phyloP scores from a whole-genome alignment of 2,113 vertebrate species.

The Ammodytes marinus region DNA sequence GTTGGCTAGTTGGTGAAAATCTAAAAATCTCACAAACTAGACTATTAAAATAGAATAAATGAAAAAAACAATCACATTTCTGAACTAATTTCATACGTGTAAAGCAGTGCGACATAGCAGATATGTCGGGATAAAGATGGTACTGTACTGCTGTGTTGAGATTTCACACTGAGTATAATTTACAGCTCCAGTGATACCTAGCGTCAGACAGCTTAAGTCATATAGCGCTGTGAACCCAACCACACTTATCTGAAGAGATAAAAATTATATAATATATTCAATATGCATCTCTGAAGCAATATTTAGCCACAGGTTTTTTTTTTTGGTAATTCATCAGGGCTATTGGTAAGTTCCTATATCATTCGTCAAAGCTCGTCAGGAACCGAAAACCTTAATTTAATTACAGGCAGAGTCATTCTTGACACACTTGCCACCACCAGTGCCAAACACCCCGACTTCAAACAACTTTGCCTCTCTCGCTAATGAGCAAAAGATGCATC shows the following conservation, averaged over 20 bases:
- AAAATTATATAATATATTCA: constrained; percentile 7
- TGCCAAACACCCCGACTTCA: constrained; percentile 74
- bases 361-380: constrained; percentile 48
- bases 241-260: constrained; percentile 23
- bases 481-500: constrained; percentile 76
- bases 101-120: constrained; percentile 44
- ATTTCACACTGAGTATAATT: constrained; percentile 78
- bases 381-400: constrained; percentile 53
- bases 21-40: not conserved
- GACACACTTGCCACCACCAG: constrained; percentile 57
- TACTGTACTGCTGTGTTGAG: constrained; percentile 52
- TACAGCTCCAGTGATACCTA: constrained; percentile 68
- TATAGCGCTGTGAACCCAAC: constrained; percentile 39
- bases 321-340: not conserved
- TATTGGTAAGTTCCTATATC: constrained; percentile 33
- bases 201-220: constrained; percentile 38
- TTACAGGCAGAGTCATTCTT: constrained; percentile 49
- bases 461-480: constrained; percentile 66
- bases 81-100: constrained; percentile 32
- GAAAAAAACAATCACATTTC: constrained; percentile 29
- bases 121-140: constrained; percentile 63
- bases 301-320: constrained; percentile 38
- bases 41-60: not conserved
- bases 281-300: constrained; percentile 30
- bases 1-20: not conserved